Base-by-base conservation (phyloP, 2,113 vertebrate species). In the Psammodynastes pulverulentus region DNA sequence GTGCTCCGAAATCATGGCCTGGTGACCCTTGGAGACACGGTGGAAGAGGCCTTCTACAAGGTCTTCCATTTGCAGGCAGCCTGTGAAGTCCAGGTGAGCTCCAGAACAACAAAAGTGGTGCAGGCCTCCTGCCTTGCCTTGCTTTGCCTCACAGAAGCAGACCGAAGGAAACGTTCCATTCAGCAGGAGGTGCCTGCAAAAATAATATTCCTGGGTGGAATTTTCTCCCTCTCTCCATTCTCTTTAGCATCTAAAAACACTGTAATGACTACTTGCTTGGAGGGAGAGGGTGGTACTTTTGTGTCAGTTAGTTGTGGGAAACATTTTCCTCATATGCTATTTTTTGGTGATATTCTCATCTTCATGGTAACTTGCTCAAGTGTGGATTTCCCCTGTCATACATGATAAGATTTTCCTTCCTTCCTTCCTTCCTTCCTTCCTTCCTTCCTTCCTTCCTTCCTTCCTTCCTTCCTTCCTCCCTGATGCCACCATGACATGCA, bases 1-100 rank as follows among this genome's bases (percentile, higher is more conserved):
- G 98, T 99, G 95, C 98, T 99, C 96, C 98, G 99, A 95, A 99
- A 99, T 96, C 99, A 99, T 0, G 99, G 99, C 5, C 98, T 99
- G 62, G 96, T 99, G 93, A 98, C 98, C 0, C 97, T 99, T 51
- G 99, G 99, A 0, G 99, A 99, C 95, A 98, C 98, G 0, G 98
- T 99, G 3, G 99, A 99, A 95, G 99, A 99, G 95, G 99, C 99
- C 0, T 99, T 99, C 95, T 99, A 99, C 95, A 98, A 98, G 94
- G 96, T 98, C 96, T 99, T 99, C 95, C 99, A 99, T 91, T 98
- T 99, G 95, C 99, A 99, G 97, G 98, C 98, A 0, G 99, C 99
- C 49, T 99, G 99, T 72, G 98, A 99, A 96, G 98, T 99, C 43
- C 99, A 99, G 98, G 99, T 99, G 94, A 95, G 95, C 21, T 2